Evolutionary conservation across 2,888 invertebrate genomes (phyloP).

Genomic region (Saturnia pavonia): DNA sequence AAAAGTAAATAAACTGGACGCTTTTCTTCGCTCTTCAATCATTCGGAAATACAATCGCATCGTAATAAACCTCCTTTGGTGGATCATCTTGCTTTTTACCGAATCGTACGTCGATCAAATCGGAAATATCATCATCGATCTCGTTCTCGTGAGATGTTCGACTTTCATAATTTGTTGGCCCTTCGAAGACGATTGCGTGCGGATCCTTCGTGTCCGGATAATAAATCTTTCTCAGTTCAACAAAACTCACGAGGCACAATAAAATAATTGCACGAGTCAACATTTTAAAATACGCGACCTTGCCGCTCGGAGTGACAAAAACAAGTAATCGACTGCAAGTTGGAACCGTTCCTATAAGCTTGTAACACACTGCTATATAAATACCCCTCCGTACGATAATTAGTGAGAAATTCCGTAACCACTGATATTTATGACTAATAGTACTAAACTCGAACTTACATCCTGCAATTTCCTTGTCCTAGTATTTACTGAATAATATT

Average conservation of each 20-base stretch:
- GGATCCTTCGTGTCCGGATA: conserved; percentile 47
- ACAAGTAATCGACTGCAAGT: conserved; percentile 18
- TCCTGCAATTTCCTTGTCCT: not conserved
- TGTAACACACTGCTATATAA: conserved; percentile 7
- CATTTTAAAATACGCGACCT: conserved; percentile 17
- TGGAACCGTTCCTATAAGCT: not conserved
- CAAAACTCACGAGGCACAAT: conserved; percentile 16
- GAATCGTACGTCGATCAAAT: conserved; percentile 36
- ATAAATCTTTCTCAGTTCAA: conserved; percentile 33
- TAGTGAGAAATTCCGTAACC: conserved; percentile 10
- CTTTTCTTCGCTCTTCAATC: conserved; percentile 32
- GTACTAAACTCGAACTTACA: not conserved
- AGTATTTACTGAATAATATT: not conserved
- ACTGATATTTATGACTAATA: conserved; percentile 15
- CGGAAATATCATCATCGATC: conserved; percentile 40
- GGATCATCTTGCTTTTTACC: conserved; percentile 27
- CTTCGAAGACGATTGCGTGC: conserved; percentile 56
- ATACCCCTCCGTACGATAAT: conserved; percentile 5
- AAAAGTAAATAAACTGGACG: conserved; percentile 16
- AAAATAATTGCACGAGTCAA: conserved; percentile 18
- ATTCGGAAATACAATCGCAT: conserved; percentile 37
- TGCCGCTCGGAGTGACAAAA: conserved; percentile 4
- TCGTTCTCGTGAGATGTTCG: conserved; percentile 34
- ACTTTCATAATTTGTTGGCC: conserved; percentile 53
- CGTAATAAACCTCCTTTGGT: not conserved